phyloP scores from a whole-genome alignment of 2,888 invertebrate genomes.

The Oxyteleia sp. region DNA sequence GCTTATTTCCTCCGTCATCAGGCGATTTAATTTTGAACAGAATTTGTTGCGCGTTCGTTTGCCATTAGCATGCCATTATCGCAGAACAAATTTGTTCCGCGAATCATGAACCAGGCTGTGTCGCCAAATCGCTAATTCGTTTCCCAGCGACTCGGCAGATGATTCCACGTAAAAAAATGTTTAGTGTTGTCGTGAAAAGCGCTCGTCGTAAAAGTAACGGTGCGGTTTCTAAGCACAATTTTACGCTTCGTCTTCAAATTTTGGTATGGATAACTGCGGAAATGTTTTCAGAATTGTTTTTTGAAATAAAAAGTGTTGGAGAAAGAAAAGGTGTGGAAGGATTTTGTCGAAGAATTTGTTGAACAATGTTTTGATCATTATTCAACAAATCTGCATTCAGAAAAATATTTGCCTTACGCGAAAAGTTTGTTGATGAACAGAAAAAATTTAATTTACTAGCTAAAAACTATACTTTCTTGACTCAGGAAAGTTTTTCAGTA shows the following conservation, averaged over 20 bases:
- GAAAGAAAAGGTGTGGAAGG: no score
- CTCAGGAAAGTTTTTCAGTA: no score
- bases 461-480: no score
- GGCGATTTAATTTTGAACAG: constrained; percentile 60
- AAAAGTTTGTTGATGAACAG: no score
- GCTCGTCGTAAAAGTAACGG: constrained; percentile 55
- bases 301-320: no score
- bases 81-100: constrained; percentile 76
- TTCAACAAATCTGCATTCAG: no score
- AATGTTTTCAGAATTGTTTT: no score
- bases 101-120: constrained; percentile 75
- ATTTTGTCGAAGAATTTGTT: no score
- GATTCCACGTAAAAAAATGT: constrained; percentile 46
- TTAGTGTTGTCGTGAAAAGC: constrained; percentile 45
- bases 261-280: constrained; percentile 31
- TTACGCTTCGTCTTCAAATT: constrained; percentile 35
- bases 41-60: constrained; percentile 72
- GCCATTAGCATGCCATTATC: constrained; percentile 77
- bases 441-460: no score
- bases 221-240: constrained; percentile 37
- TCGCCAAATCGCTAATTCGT: constrained; percentile 77
- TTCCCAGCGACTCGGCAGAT: constrained; percentile 31
- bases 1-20: constrained; percentile 30
- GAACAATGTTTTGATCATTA: no score
- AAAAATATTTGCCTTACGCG: no score